phyloP scores from a whole-genome alignment of 2,888 invertebrate genomes.

The Chouioia cunea region DNA sequence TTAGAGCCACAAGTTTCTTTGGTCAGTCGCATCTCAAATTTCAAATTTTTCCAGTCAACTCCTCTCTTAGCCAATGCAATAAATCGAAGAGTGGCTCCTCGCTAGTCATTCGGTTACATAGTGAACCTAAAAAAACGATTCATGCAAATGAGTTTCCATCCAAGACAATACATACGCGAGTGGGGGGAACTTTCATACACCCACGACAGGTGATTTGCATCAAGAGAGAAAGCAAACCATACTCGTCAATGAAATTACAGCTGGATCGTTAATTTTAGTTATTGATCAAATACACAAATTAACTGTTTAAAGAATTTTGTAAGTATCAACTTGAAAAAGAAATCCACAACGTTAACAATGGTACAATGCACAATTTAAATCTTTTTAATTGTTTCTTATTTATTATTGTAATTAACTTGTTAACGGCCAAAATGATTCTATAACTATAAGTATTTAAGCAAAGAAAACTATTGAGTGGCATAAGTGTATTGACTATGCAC shows the following conservation, averaged over 20 bases:
- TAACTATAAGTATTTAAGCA: too few relatives aligned
- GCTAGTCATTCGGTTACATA: slow-evolving; percentile 1
- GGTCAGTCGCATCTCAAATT: slow-evolving; percentile 21
- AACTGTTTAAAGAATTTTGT: too few relatives aligned
- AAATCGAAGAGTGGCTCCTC: slow-evolving; percentile 31
- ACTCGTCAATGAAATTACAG: slow-evolving; percentile 29
- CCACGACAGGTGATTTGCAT: slow-evolving; percentile 40
- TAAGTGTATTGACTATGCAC: too few relatives aligned
- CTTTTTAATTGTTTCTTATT: too few relatives aligned
- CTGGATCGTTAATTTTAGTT: slow-evolving; percentile 22
- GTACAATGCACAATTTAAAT: too few relatives aligned
- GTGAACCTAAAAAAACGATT: slow-evolving; percentile 2
- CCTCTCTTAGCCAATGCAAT: slow-evolving; percentile 29
- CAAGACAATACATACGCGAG: slow-evolving; percentile 13
- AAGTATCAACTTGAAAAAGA: too few relatives aligned
- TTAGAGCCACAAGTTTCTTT: slow-evolving; percentile 29
- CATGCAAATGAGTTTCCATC: slow-evolving; percentile 17
- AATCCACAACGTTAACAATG: too few relatives aligned
- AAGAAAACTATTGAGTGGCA: too few relatives aligned
- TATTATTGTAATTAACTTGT: too few relatives aligned
- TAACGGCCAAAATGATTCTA: too few relatives aligned
- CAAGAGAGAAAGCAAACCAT: slow-evolving; percentile 42
- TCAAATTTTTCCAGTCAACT: slow-evolving; percentile 19
- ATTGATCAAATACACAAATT: neutral
- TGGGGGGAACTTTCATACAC: slow-evolving; percentile 43